Evolutionary conservation across 2,888 invertebrate species (phyloP).

Genomic region (Pammene fasciana): DNA sequence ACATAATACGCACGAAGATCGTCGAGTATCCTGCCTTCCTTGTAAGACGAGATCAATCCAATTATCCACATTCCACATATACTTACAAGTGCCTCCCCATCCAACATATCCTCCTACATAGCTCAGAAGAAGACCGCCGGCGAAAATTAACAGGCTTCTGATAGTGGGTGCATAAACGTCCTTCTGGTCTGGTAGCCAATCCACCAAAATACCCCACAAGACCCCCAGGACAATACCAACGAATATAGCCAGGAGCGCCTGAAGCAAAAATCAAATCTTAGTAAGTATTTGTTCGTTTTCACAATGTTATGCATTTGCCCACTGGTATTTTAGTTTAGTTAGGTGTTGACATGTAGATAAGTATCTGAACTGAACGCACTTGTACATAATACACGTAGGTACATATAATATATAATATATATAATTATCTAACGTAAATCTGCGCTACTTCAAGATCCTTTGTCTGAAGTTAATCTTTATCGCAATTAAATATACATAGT

Average conservation of each 20-base stretch:
- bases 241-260: constrained; percentile 72
- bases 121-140: constrained; percentile 66
- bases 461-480: background rate
- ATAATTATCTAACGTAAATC: background rate
- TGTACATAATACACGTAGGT: too few relatives aligned
- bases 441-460: background rate
- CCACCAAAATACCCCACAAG: constrained; percentile 70
- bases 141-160: constrained; percentile 70
- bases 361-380: too few relatives aligned
- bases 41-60: too few relatives aligned
- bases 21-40: too few relatives aligned
- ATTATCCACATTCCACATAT: constrained; percentile 20
- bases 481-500: background rate
- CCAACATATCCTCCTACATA: constrained; percentile 68
- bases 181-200: constrained; percentile 69
- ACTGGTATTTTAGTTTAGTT: too few relatives aligned
- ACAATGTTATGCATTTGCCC: too few relatives aligned
- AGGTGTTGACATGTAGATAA: too few relatives aligned
- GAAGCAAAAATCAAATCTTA: constrained; percentile 46
- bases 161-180: constrained; percentile 72
- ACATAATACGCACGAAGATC: too few relatives aligned
- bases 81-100: constrained; percentile 77
- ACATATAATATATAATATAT: too few relatives aligned
- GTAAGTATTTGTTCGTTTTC: too few relatives aligned
- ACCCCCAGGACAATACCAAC: constrained; percentile 69